These are phyloP conservation scores for Falcaria lacertinaria DNA, from an alignment of 2,888 invertebrate genomes.

Conservation along the genomic window DNA sequence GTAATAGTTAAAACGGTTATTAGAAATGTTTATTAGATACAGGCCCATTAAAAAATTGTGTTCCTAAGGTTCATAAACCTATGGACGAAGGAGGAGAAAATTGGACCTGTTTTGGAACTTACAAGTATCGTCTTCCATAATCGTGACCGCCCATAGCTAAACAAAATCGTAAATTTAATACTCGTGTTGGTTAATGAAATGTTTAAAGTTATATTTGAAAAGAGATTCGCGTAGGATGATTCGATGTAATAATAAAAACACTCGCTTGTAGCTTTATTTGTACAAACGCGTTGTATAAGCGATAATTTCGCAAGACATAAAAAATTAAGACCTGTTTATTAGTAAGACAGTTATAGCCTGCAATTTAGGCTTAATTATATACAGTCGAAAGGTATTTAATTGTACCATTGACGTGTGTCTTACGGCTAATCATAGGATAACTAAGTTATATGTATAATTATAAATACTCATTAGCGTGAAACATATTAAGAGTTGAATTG, in stretches of 20 bases:
- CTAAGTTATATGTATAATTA: background rate
- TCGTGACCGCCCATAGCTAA: constrained; percentile 59
- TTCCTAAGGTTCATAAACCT: background rate
- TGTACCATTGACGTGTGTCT: background rate
- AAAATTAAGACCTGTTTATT: background rate
- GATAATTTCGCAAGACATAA: background rate
- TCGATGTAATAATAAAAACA: constrained; percentile 49
- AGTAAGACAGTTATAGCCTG: background rate
- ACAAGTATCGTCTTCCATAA: constrained; percentile 25
- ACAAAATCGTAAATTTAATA: constrained; percentile 45
- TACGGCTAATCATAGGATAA: constrained; percentile 1
- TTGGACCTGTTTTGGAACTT: too few relatives aligned
- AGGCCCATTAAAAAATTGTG: background rate
- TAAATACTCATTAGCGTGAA: constrained; percentile 22
- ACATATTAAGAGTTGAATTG: constrained; percentile 37
- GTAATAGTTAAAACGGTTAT: background rate
- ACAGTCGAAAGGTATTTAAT: background rate
- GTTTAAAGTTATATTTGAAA: constrained; percentile 37
- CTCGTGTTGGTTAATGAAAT: constrained; percentile 40
- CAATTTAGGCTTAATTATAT: background rate
- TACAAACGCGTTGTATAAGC: constrained; percentile 19
- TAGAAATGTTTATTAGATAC: background rate
- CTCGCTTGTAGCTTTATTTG: constrained; percentile 42
- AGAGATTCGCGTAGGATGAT: constrained; percentile 48
- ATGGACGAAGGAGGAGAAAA: background rate